Base-by-base conservation (phyloP, 1,140 invertebrate genomes). In the Drosophila watanabei region DNA sequence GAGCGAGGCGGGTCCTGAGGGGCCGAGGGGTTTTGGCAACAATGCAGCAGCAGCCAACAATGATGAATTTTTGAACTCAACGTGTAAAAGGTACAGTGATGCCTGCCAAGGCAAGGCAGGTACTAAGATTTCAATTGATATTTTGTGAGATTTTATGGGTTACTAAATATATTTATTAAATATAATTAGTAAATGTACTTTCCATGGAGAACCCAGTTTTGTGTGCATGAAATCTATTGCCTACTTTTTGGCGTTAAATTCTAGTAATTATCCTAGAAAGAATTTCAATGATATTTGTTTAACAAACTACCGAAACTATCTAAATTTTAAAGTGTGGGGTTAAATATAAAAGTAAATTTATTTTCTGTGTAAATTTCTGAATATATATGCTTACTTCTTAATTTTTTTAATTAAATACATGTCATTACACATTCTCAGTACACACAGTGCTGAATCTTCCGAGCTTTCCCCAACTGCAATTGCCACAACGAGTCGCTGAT, bases 21-120 rank as follows among this genome's bases (percentile, higher is more conserved):
- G 48, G 43, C 18, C 64, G 35, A 51, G 48, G 48, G 71, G 71
- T 66, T 65, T 72, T 72, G 56, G 81, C 86, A 89, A 89, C 85
- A 89, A 89, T 89, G 85, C 85, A 89, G 75, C 81, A 72, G 76
- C 78, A 86, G 64, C 66, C 83, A 87, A 87, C 85, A 88, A 89
- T 88, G 85, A 88, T 88, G 85, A 89, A 88, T 88, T 88, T 88
- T 88, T 88, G 85, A 88, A 89, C 85, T 81, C 76, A 72, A 76
- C 78, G 69, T 89, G 73, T 81, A 83, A 54, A 77, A 71, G 78
- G 69, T 84, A 89, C 85, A 84, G 85, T 88, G 64, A 75, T 73
- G 73, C 45, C 75, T 86, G 79, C 35, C 84, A 83, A 24, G 43
- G 48, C 39, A 82, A 30, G 35, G 5, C 30, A 18, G 30, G 7